Percentiles rank a stretch among this genome's conserved stretches.
Evolutionary conservation across 2,797 vertebrate species (phyloP).

Genomic region (Nyctibius grandis): DNA sequence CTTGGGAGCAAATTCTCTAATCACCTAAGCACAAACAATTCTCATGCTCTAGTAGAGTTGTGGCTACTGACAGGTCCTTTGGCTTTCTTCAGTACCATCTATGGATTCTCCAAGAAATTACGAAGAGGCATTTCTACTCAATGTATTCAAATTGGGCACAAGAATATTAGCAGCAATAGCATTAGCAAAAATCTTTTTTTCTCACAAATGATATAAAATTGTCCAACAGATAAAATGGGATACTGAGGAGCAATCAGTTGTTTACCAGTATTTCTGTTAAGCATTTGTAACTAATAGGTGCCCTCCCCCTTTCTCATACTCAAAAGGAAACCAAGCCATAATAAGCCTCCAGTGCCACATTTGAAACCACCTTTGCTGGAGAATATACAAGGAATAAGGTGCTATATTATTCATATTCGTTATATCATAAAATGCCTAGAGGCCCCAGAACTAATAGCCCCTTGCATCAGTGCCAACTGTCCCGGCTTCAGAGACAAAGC

Average conservation of each 20-base stretch:
- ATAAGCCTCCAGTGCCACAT: not conserved
- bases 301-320: not conserved
- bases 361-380: not conserved
- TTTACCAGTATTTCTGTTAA: not conserved
- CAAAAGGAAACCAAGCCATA: not conserved
- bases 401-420: not conserved
- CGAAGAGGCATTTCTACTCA: not conserved
- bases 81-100: not conserved
- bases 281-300: not conserved
- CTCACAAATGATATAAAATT: not conserved
- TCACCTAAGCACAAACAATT: not conserved
- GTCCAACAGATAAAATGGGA: not conserved
- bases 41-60: not conserved
- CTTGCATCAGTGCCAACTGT: not conserved
- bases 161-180: not conserved
- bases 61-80: not conserved
- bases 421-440: not conserved
- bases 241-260: not conserved
- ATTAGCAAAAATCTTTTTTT: not conserved
- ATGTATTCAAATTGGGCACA: not conserved
- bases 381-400: not conserved
- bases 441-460: not conserved
- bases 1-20: not conserved
- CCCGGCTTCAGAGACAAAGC: not conserved
- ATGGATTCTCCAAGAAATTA: not conserved